Evolutionary conservation across 2,113 vertebrate species (phyloP).

Genomic region (Dinomys branickii): DNA sequence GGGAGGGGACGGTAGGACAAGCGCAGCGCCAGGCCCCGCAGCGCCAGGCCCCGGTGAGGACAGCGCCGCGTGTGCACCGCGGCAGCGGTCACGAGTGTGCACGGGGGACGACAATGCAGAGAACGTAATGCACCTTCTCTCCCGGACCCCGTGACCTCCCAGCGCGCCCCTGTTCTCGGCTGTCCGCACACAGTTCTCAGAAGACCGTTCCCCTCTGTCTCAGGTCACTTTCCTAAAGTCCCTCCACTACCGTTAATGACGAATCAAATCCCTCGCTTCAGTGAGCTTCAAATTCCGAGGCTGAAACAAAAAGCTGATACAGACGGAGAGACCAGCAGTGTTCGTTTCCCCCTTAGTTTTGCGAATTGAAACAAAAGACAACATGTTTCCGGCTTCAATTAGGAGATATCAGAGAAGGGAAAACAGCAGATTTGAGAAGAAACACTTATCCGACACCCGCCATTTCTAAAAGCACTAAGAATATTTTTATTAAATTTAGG

Average conservation of each 20-base stretch:
- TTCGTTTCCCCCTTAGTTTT: slow-evolving; percentile 4
- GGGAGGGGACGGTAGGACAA: not conserved
- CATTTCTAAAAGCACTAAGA: slow-evolving; percentile 72
- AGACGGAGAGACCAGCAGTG: not conserved
- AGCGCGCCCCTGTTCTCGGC: not conserved
- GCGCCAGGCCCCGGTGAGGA: accelerated
- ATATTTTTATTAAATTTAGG: slow-evolving; percentile 67
- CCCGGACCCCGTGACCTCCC: too few relatives aligned
- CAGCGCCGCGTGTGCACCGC: not conserved
- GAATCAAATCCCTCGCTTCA: not conserved
- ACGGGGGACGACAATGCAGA: not conserved
- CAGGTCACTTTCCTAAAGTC: not conserved
- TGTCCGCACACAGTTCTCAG: not conserved
- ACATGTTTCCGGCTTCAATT: slow-evolving; percentile 60
- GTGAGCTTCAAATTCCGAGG: slow-evolving; percentile 29
- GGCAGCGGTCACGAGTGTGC: not conserved
- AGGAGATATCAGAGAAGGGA: slow-evolving; percentile 51
- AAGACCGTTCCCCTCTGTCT: not conserved
- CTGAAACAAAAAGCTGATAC: slow-evolving; percentile 58
- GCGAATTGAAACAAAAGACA: not conserved
- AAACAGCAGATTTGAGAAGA: slow-evolving; percentile 31
- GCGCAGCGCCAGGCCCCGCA: accelerated
- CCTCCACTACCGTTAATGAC: slow-evolving; percentile 25
- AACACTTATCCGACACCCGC: slow-evolving; percentile 53
- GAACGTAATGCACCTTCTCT: not conserved